Evolutionary conservation across 2,113 vertebrate genomes (phyloP).

Genomic region (Sorex fumeus): DNA sequence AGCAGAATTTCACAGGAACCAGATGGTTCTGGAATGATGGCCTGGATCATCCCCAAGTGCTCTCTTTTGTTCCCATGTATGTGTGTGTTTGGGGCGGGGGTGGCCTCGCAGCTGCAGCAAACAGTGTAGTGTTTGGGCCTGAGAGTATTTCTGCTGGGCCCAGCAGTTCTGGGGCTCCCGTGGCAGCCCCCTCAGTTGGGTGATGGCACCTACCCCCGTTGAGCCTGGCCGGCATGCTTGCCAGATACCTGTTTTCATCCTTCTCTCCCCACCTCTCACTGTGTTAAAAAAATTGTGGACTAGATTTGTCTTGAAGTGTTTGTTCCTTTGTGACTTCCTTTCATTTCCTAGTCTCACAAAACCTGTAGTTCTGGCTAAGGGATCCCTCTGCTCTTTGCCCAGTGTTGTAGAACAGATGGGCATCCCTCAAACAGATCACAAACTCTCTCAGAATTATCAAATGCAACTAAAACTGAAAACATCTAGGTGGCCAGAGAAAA

Average conservation of each 20-base stretch:
- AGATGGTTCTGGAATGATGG: neutral
- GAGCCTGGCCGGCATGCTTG: too few relatives aligned
- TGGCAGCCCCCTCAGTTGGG: too few relatives aligned
- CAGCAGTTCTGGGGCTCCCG: too few relatives aligned
- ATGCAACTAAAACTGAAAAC: neutral
- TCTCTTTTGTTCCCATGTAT: neutral
- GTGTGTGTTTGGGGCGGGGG: too few relatives aligned
- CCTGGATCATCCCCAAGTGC: neutral
- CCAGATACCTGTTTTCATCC: too few relatives aligned
- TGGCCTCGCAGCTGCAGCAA: too few relatives aligned
- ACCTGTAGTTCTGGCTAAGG: neutral
- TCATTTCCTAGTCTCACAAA: neutral
- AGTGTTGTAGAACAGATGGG: neutral
- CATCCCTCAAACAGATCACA: neutral
- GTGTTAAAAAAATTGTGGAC: neutral
- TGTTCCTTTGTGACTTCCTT: neutral
- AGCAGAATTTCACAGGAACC: conserved; percentile 31
- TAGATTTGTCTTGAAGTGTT: neutral
- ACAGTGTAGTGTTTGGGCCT: too few relatives aligned
- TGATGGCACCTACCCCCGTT: too few relatives aligned
- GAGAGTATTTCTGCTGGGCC: too few relatives aligned
- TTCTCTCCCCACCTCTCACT: too few relatives aligned
- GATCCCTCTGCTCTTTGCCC: neutral
- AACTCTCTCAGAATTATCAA: neutral
- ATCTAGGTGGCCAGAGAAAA: conserved; percentile 25